These are phyloP conservation scores for Danio aesculapii DNA, from an alignment of 2,797 vertebrate genomes.

Conservation along the genomic window DNA sequence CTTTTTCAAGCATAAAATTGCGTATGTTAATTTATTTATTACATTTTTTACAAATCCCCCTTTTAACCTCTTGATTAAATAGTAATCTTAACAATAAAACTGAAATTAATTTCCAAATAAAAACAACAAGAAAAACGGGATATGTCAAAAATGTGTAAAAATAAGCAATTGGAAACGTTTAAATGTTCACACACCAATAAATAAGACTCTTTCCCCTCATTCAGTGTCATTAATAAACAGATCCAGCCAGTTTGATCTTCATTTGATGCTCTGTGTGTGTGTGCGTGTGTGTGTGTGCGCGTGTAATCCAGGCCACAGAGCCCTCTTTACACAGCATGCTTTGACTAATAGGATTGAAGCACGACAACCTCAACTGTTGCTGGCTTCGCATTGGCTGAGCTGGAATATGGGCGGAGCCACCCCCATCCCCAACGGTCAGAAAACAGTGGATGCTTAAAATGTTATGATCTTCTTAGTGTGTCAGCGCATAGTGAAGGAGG, in stretches of 20 bases:
- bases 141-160: background rate
- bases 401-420: constrained; percentile 45
- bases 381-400: constrained; percentile 65
- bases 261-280: constrained; percentile 54
- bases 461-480: constrained; percentile 68
- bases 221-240: background rate
- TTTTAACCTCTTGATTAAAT: too few species aligned
- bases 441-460: constrained; percentile 64
- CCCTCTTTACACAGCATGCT: constrained; percentile 67
- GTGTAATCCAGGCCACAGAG: constrained; percentile 71
- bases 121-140: too few species aligned
- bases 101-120: too few species aligned
- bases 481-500: constrained; percentile 61
- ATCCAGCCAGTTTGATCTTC: constrained; percentile 22
- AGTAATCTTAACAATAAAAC: too few species aligned
- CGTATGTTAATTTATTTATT: too few species aligned
- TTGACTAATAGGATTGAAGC: constrained; percentile 74
- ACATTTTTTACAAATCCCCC: too few species aligned
- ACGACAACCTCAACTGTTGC: constrained; percentile 72
- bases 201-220: background rate
- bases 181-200: too few species aligned
- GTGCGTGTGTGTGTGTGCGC: constrained; percentile 42
- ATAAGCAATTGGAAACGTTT: background rate
- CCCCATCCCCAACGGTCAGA: background rate
- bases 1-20: too few species aligned